Percentiles rank a stretch among this genome's conserved stretches.
Evolutionary conservation across 2,113 vertebrate species (phyloP).

Genomic region (Aphelocoma coerulescens): DNA sequence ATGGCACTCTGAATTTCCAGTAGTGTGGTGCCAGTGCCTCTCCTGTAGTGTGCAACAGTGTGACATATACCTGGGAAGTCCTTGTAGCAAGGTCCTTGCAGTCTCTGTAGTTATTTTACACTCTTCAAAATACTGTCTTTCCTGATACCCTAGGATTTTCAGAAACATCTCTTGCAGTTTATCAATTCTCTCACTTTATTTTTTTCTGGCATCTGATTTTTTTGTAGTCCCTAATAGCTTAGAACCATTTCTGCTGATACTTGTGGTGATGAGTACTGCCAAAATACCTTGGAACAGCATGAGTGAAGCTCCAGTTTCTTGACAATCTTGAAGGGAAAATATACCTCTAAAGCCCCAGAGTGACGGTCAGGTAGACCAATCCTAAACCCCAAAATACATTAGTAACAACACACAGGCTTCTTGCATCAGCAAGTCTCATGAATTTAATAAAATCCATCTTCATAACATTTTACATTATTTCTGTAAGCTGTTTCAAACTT

Average conservation of each 20-base stretch:
- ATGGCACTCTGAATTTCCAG: not conserved
- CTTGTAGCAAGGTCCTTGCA: not conserved
- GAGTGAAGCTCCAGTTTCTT: not conserved
- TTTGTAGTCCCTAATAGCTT: not conserved
- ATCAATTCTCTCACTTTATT: not conserved
- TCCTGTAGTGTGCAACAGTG: not conserved
- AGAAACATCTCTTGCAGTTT: not conserved
- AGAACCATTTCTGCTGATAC: not conserved
- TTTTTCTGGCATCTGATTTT: not conserved
- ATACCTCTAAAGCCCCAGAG: not conserved
- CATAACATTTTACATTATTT: not conserved
- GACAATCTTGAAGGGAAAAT: not conserved
- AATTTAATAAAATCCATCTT: not conserved
- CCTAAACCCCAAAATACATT: not conserved
- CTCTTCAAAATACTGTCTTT: not conserved
- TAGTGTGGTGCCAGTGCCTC: not conserved
- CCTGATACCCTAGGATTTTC: not conserved
- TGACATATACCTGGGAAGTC: not conserved
- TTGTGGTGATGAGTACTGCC: not conserved
- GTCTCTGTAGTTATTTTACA: not conserved
- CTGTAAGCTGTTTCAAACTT: not conserved
- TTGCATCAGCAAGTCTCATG: not conserved
- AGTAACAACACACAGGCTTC: not conserved
- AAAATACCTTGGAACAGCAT: not conserved
- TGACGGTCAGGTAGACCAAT: not conserved